A percentile compares a stretch with the other conserved stretches of the same genome.
Evolutionary conservation across 2,888 invertebrate species (phyloP).

Genomic region (Anoplius nigerrimus): DNA sequence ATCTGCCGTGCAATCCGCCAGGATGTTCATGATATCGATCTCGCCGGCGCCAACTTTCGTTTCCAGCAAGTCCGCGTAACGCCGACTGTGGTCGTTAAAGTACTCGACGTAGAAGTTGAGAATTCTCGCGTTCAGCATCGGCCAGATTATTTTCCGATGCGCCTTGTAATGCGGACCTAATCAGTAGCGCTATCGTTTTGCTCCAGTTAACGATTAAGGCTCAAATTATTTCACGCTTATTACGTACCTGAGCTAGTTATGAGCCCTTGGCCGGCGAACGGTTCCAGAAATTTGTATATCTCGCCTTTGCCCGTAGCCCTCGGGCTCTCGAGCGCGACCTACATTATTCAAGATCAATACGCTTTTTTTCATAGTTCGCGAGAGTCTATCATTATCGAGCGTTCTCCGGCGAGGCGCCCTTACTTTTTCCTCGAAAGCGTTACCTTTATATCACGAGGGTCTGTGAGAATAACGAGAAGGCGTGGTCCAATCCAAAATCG

Average conservation of each 20-base stretch:
- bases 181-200: no score
- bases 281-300: background rate
- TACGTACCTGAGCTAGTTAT: slow-evolving; percentile 1
- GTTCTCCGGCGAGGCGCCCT: no score
- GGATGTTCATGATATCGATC: slow-evolving; percentile 49
- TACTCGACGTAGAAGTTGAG: slow-evolving; percentile 37
- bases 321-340: slow-evolving; percentile 1
- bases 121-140: slow-evolving; percentile 46
- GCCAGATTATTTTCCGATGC: slow-evolving; percentile 41
- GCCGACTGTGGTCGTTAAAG: slow-evolving; percentile 44
- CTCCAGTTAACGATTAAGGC: no score
- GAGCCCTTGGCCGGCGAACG: slow-evolving; percentile 5
- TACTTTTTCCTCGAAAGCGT: no score
- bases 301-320: background rate
- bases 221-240: no score
- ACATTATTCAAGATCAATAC: background rate
- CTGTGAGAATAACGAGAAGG: no score
- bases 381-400: no score
- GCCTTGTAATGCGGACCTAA: no score
- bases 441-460: no score
- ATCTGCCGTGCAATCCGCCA: slow-evolving; percentile 47
- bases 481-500: no score
- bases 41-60: slow-evolving; percentile 42
- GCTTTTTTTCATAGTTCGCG: no score
- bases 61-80: slow-evolving; percentile 43